Conservation (phyloP, 2,797 vertebrate genomes). For the Tolypeutes matacus region DNA sequence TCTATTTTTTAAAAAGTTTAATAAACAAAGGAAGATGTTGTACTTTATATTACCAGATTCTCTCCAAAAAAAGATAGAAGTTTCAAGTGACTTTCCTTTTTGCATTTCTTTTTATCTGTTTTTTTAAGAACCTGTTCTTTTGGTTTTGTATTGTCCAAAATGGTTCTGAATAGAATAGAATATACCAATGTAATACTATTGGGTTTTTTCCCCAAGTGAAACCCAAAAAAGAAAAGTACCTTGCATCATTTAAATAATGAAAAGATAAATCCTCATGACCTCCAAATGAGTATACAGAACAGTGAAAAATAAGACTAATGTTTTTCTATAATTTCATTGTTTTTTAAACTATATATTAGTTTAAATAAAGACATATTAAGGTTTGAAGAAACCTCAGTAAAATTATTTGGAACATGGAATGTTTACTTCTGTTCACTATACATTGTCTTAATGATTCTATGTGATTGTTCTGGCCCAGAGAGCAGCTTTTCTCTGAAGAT, state of each 20-base stretch:
- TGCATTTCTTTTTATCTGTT: not conserved
- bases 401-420: conserved; percentile 65
- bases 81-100: conserved; percentile 57
- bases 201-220: conserved; percentile 65
- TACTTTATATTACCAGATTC: conserved; percentile 55
- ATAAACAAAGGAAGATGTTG: conserved; percentile 65
- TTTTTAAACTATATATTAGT: conserved; percentile 56
- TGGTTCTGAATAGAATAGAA: conserved; percentile 65
- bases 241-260: conserved; percentile 72
- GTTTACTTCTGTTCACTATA: not conserved
- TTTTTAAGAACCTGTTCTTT: conserved; percentile 55
- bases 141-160: conserved; percentile 62
- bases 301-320: conserved; percentile 45
- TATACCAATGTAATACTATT: conserved; percentile 70
- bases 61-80: conserved; percentile 33
- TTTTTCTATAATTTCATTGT: conserved; percentile 57
- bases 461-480: conserved; percentile 61
- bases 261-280: conserved; percentile 66
- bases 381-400: conserved; percentile 63
- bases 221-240: conserved; percentile 80
- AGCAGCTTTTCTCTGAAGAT: conserved; percentile 71
- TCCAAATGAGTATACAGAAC: conserved; percentile 77
- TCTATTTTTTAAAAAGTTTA: conserved; percentile 26
- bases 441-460: conserved; percentile 73
- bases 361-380: conserved; percentile 66